Base-by-base conservation (phyloP, 2,113 vertebrate genomes). In the Gymnocephalus cernua region DNA sequence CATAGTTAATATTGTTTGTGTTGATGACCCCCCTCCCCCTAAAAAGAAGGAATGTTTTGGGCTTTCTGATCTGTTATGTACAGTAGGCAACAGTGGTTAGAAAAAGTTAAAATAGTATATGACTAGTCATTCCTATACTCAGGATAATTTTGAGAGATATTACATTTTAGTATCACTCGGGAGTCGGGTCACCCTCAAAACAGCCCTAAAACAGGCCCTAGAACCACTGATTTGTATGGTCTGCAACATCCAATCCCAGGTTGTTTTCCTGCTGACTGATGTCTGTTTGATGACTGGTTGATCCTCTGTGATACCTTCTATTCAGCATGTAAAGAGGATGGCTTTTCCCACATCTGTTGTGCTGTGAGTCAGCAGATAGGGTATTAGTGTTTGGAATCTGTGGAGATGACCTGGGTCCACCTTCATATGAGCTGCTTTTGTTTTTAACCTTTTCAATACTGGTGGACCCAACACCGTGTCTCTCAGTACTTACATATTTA, bases 341-440 rank as follows among this genome's bases (percentile, higher is more conserved):
- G 86, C 44, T 74, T 84, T 32, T 64, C 48, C 51, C 13, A 15
- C 5, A 35, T 79, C 59, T 76, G 63, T 75, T 78, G 74, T 73
- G 72, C 66, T 35, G 54, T 90, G 85, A 88, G 74, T 93, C 84
- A 90, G 86, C 89, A 90, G 38, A 83, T 21, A 2, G 81, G 89
- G 82, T 21, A 83, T 89, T 90, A 82, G 71, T 82, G 77, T 82
- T 63, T 71, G 50, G 63, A 61, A 29, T 73, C 35, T 77, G 29
- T 64, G 32, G 64, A 66, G 64, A 19, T 53, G 47, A 23, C 64
- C 0, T 6, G 62, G 25, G 54, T n/a, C 14, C 41, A 38, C 14
- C 8, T 44, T 44, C 15, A 14, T 47, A 21, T n/a, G n/a, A 11
- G 3, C 7, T 16, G 25, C 23, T 66, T 74, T 61, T 32, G 15